phyloP scores from a whole-genome alignment of 2,113 vertebrate genomes.

The Stegastes partitus region DNA sequence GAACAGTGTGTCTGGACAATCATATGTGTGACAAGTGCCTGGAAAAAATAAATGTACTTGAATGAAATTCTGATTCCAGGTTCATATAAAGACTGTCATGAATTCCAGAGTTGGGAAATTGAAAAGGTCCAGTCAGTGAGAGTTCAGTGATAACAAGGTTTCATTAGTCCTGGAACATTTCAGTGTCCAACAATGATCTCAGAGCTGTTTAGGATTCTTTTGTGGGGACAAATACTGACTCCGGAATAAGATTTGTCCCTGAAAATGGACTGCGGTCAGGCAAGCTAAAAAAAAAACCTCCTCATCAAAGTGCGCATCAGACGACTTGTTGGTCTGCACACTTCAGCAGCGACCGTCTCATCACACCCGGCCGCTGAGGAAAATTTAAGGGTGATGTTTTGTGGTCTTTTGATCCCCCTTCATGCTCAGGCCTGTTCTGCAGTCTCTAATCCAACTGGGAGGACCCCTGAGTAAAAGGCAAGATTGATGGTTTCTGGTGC shows the following conservation, averaged over 20 bases:
- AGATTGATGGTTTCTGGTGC: slow-evolving; percentile 16
- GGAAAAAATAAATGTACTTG: background rate
- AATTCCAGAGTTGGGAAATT: slow-evolving; percentile 10
- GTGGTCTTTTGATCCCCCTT: slow-evolving; percentile 34
- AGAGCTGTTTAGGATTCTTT: background rate
- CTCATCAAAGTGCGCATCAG: background rate
- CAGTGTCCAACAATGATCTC: slow-evolving; percentile 15
- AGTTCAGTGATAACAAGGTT: background rate
- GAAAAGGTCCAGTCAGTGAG: background rate
- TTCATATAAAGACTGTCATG: background rate
- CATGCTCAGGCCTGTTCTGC: slow-evolving; percentile 25
- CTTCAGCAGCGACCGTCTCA: background rate
- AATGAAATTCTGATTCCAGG: background rate
- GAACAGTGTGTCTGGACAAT: too few species aligned
- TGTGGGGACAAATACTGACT: background rate
- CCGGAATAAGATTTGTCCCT: too few species aligned
- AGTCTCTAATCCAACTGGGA: slow-evolving; percentile 55
- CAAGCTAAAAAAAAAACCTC: too few species aligned
- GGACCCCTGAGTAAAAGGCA: background rate
- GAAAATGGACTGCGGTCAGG: too few species aligned
- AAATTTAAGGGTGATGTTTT: background rate
- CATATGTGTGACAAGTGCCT: background rate
- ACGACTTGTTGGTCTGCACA: background rate
- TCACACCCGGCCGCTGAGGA: slow-evolving; percentile 16
- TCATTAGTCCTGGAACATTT: slow-evolving; percentile 26